Conservation (phyloP, 92 coral and sea anemone species). For the Bergia puertoricense region DNA sequence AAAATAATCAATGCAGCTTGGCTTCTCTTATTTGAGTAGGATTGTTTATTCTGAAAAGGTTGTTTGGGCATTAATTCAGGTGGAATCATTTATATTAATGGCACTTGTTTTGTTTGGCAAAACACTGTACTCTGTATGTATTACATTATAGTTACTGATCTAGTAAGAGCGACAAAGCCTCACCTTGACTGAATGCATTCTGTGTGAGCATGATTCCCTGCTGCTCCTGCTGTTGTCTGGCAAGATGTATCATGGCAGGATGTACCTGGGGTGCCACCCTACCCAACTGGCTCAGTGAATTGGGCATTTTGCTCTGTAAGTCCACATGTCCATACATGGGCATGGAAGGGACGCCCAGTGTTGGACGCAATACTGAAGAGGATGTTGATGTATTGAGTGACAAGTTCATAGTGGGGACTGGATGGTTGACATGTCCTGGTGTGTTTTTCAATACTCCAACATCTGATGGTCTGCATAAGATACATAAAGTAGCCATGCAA, state of each 20-base stretch:
- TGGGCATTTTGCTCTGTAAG: constrained; percentile 75
- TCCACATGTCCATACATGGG: constrained; percentile 70
- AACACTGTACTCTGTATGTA: too few species aligned
- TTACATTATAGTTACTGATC: too few species aligned
- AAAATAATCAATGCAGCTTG: too few species aligned
- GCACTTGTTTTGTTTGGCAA: too few species aligned
- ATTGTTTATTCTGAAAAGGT: too few species aligned
- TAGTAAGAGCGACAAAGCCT: background rate
- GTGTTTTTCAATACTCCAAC: constrained; percentile 32
- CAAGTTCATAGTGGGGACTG: constrained; percentile 33
- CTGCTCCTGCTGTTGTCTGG: constrained; percentile 70
- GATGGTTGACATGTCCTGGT: constrained; percentile 30
- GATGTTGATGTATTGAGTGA: constrained; percentile 51
- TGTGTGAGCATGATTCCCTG: constrained; percentile 64
- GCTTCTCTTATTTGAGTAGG: too few species aligned
- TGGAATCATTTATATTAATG: too few species aligned
- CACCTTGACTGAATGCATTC: constrained; percentile 83
- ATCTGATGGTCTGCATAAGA: constrained; percentile 31
- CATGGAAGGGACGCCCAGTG: constrained; percentile 55
- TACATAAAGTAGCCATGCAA: background rate
- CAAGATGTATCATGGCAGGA: constrained; percentile 76
- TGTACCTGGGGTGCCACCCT: constrained; percentile 58
- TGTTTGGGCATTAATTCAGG: too few species aligned
- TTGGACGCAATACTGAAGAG: constrained; percentile 28
- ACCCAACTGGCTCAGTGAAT: constrained; percentile 74